Base-by-base conservation (phyloP, 2,113 vertebrate species). In the Nanorana parkeri region DNA sequence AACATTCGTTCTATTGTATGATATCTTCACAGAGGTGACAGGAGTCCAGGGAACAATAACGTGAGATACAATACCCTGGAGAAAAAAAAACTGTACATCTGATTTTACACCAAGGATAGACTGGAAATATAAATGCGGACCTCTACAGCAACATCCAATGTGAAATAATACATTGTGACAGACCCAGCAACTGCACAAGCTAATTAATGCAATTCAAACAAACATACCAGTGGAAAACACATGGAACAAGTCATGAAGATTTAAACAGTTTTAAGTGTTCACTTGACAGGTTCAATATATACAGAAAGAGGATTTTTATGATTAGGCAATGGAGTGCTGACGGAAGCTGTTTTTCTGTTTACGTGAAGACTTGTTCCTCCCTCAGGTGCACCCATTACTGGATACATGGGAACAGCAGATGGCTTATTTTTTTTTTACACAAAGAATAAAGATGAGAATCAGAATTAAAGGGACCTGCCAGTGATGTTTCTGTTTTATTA, bases 201-300 rank as follows among this genome's bases (percentile, higher is more conserved):
- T 11, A 66, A 68, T 41, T 68, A 68, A 47, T 47, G 36, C 29
- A 47, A 68, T 21, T 68, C n/a, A 4, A 47, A 68, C 21, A 68
- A 68, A 47, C 20, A 52, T 16, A 4, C 13, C 41, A 26, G 47
- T 24, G 60, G 17, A 1, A 71, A 71, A 24, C 47, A 52, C 47
- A 69, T 54, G 47, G 47, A 17, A 23, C 17, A 65, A 65, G 13
- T 26, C 24, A 65, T 65, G 63, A 65, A 65, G 16, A 17, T 5
- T 19, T 16, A 29, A 28, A 32, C 15, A 19, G 4, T 4, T 17
- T 29, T 65, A 16, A 29, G 17, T 28, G 16, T 65, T 32, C 24
- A 65, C 63, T 28, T 19, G 63, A 65, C 63, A 29, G 26, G 3
- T 29, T 29, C 29, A 65, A 29, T 28, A 29, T 29, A 65, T 64